Evolutionary conservation across 2,888 invertebrate genomes (phyloP), one percentile per base, ranked within the genome.

Genomic region (Andricus curvator): DNA sequence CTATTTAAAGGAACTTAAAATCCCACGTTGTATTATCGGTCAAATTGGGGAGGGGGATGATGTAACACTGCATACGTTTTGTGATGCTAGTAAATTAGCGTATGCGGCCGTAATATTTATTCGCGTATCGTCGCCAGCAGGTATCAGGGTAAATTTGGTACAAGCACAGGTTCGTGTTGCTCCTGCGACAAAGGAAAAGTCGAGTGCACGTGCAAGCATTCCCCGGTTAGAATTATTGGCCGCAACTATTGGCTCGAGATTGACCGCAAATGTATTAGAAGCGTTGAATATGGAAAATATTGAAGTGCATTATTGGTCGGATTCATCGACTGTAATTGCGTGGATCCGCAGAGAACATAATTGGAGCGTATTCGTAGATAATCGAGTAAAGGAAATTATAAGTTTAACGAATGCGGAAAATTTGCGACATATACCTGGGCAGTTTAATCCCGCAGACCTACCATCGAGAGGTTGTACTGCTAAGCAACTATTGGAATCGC

Each of bases 221-320:
- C 88, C 90, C 4, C 80, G 89, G 20, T 78, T 90, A 25, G 89
- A 91, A 83, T 78, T 91, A 29, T 70, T 90, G 76, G 89, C 85
- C 1, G 87, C 88, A 29, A 77, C 84, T 4, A 88, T 90, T 65
- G 88, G 83, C 22, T 85, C 82, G 2, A 74, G 89, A 79, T 78
- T 89, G 20, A 78, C 78, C 2, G 65, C 56, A 37, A 33, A 70
- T 1, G 68, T 81, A 9, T 37, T 78, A 22, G 51, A 41, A 17
- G 44, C 80, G 4, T 77, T 82, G 22, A 37, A 44, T 13, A 68
- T 60, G 20, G 56, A 70, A 13, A 65, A 80, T 67, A 25, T 79
- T 9, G 56, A 81, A 37, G 79, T 80, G 33, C 83, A 65, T 82
- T 87, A 81, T 80, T 89, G 88, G 88, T 84, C 82, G 11, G 90